Evolutionary conservation across 2,797 vertebrate species (phyloP).

Genomic region (Remorina albescens): DNA sequence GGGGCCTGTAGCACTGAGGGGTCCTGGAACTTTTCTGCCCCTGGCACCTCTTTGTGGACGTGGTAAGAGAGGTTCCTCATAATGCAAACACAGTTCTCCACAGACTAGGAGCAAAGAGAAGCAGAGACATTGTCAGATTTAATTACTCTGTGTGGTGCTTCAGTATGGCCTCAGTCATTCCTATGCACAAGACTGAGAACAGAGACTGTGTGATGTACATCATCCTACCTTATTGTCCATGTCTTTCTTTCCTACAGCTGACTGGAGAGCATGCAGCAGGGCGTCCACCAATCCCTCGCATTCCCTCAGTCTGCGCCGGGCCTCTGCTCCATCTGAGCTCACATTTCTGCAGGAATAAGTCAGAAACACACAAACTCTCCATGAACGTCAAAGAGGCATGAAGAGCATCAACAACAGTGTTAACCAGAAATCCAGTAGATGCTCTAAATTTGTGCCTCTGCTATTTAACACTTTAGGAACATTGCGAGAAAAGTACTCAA

Average conservation of each 20-base stretch:
- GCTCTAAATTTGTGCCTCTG: neutral
- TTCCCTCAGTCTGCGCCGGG: slow-evolving; percentile 93
- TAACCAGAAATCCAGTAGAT: neutral
- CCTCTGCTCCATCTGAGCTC: slow-evolving; percentile 96
- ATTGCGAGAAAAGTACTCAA: neutral
- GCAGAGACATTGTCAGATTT: neutral
- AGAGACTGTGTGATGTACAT: neutral
- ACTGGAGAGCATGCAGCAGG: slow-evolving; percentile 94
- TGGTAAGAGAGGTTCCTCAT: slow-evolving; percentile 99
- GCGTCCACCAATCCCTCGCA: slow-evolving; percentile 97
- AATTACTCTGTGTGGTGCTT: neutral
- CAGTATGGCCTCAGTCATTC: neutral
- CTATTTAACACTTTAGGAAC: neutral
- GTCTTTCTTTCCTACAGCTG: slow-evolving; percentile 97
- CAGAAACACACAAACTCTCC: slow-evolving; percentile 12
- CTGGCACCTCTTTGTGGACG: slow-evolving; percentile 98
- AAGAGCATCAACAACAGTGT: neutral
- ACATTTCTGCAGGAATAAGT: slow-evolving; percentile 88
- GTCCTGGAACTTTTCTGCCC: slow-evolving; percentile 94
- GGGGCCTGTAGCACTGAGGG: slow-evolving; percentile 83
- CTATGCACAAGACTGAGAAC: no score
- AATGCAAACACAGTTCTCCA: slow-evolving; percentile 99
- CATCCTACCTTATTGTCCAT: slow-evolving; percentile 95
- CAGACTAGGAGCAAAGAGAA: slow-evolving; percentile 85
- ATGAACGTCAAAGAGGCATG: slow-evolving; percentile 9